Conservation (phyloP, 2,113 vertebrate genomes). For the Rhinogobius similis region DNA sequence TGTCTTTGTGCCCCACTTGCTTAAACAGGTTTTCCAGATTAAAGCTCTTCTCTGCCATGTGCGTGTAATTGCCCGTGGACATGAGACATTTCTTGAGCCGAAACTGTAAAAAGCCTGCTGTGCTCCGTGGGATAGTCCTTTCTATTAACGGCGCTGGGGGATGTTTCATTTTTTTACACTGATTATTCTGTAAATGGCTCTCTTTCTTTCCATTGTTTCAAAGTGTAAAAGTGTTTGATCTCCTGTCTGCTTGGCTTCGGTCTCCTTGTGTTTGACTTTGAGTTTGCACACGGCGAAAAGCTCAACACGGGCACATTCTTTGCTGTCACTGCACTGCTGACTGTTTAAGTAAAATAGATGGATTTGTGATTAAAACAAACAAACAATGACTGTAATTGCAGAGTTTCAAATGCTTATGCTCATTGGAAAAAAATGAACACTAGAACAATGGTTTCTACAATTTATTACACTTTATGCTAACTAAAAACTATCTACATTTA, state of each 20-base stretch:
- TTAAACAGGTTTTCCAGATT: slow-evolving; percentile 27
- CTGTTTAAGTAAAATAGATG: not conserved
- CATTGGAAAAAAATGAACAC: not conserved
- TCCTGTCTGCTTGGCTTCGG: not conserved
- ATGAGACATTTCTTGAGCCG: slow-evolving; percentile 26
- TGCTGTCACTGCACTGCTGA: not conserved
- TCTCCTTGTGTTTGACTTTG: slow-evolving; percentile 15
- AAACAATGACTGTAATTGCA: not conserved
- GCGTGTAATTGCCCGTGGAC: slow-evolving; percentile 31
- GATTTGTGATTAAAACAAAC: not conserved
- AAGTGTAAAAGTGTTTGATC: slow-evolving; percentile 34
- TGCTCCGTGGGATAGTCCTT: slow-evolving; percentile 18
- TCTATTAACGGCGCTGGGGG: slow-evolving; percentile 21
- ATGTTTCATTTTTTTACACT: slow-evolving; percentile 40
- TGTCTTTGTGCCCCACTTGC: not conserved
- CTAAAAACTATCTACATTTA: no score
- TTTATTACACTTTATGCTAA: no score
- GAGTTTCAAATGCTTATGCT: not conserved
- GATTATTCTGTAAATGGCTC: slow-evolving; percentile 31
- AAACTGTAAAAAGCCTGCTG: slow-evolving; percentile 7
- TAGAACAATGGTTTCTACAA: not conserved
- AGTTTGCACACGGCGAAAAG: slow-evolving; percentile 10
- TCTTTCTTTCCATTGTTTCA: slow-evolving; percentile 25
- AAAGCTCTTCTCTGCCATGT: slow-evolving; percentile 27
- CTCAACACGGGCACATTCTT: not conserved